Evolutionary conservation across 2,888 invertebrate genomes (phyloP), one percentile per base, ranked within the genome.

Genomic region (Nemurella pictetii): DNA sequence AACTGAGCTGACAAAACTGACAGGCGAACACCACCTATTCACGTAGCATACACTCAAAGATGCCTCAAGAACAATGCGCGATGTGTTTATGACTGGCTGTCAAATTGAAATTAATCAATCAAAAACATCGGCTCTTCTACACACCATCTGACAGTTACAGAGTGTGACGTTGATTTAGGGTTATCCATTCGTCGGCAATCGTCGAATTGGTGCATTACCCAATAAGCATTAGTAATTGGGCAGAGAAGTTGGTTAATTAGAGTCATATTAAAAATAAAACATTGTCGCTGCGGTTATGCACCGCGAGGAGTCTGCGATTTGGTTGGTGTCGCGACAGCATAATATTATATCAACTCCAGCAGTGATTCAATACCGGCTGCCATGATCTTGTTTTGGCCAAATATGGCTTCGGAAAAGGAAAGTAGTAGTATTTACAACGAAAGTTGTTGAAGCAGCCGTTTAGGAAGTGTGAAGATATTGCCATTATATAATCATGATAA

Each of bases 401-500:
- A 78, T 78, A 78, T 78, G 78, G 78, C 78, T 78, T 78, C 78
- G 27, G 78, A 78, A 78, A 78, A 29, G 78, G 78, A 78, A 78
- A 78, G 78, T 78, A 30, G 78, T 78, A 30, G 78, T 78, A 29
- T 78, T 28, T 30, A 30, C 28, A 78, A 30, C 78, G 78, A 78
- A 78, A 78, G 78, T 78, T 78, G 78, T 30, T 30, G 30, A n/a
- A 5, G 78, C 30, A 27, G 28, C 4, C 30, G 78, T 30, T 78
- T 78, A 78, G 78, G 78, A 78, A 78, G 78, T 78, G 78, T 78
- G 28, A 28, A 78, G 78, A 30, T 75, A 30, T 78, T 4, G 55
- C 55, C 12, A 55, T 29, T 29, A 78, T 78, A 78, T 78, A 78
- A 78, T 30, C 12, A 30, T 78, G 75, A 55, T 27, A 75, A 75